These are phyloP conservation scores for Chionodraco myersi DNA, from an alignment of 2,113 vertebrate species.

Conservation along the genomic window DNA sequence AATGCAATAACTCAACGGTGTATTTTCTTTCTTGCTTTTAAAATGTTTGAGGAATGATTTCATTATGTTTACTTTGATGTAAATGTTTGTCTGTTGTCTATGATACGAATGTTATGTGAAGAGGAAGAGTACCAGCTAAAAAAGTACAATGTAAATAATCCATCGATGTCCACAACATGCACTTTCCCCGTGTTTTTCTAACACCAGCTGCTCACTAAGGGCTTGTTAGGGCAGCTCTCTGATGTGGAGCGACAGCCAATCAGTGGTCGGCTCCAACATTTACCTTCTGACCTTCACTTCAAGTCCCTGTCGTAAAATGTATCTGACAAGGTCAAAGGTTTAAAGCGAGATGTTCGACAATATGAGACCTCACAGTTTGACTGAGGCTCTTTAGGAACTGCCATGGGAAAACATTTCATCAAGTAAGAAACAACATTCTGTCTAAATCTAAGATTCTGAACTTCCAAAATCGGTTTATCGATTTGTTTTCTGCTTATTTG, in stretches of 20 bases:
- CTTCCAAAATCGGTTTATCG: no score
- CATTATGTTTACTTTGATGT: background rate
- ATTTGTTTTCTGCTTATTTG: no score
- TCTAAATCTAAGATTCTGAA: no score
- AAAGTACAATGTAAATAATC: background rate
- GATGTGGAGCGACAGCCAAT: slow-evolving; percentile 28
- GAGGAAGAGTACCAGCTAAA: background rate
- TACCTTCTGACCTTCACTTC: slow-evolving; percentile 20
- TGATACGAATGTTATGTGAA: no score
- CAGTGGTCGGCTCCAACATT: slow-evolving; percentile 40
- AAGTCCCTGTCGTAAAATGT: slow-evolving; percentile 31
- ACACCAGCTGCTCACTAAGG: background rate
- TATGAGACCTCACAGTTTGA: background rate
- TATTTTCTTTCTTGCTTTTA: background rate
- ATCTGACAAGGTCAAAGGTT: slow-evolving; percentile 54
- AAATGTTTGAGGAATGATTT: background rate
- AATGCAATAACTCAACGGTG: no score
- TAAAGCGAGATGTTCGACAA: background rate
- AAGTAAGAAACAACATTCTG: no score
- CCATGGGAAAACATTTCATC: no score
- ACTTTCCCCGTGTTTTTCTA: background rate
- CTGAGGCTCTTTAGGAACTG: background rate
- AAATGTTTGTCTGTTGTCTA: background rate
- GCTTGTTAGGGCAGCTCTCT: slow-evolving; percentile 29
- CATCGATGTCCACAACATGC: background rate